phyloP scores from a whole-genome alignment of 2,113 vertebrate genomes.

The Microtus montanus region DNA sequence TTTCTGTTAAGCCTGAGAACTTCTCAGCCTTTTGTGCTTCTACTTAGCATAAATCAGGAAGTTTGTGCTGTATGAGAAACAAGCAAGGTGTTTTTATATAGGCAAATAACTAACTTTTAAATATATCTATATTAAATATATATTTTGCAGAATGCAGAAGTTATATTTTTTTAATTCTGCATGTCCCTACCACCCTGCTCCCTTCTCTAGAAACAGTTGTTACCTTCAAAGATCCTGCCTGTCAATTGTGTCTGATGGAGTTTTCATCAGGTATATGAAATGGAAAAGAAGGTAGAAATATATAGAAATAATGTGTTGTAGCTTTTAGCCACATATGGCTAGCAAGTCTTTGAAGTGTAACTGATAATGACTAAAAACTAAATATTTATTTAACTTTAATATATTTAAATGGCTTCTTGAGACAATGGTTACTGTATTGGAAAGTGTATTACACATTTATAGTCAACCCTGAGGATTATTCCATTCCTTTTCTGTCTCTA shows the following conservation, averaged over 20 bases:
- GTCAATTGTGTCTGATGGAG: neutral
- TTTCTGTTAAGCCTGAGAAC: neutral
- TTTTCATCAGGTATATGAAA: neutral
- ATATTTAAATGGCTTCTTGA: conserved; percentile 1
- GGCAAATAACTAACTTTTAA: conserved; percentile 12
- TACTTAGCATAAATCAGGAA: conserved; percentile 14
- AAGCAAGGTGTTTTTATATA: conserved; percentile 48
- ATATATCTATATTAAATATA: neutral
- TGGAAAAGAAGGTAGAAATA: neutral
- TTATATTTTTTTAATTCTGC: conserved; percentile 42
- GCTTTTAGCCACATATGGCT: neutral
- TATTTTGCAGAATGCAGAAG: conserved; percentile 27
- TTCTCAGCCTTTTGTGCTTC: conserved; percentile 42
- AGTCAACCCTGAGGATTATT: neutral
- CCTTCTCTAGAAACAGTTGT: neutral
- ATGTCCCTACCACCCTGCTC: neutral
- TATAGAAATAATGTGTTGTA: neutral
- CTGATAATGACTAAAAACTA: conserved; percentile 11
- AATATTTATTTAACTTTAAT: conserved; percentile 46
- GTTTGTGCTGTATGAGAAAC: neutral
- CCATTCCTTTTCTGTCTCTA: neutral
- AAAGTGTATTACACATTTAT: neutral
- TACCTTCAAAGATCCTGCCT: neutral
- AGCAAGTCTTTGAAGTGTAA: neutral
- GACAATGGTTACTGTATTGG: neutral